Evolutionary conservation across 2,888 invertebrate species (phyloP), one percentile per base, ranked within the genome.

Genomic region (Orchesellides sinensis): DNA sequence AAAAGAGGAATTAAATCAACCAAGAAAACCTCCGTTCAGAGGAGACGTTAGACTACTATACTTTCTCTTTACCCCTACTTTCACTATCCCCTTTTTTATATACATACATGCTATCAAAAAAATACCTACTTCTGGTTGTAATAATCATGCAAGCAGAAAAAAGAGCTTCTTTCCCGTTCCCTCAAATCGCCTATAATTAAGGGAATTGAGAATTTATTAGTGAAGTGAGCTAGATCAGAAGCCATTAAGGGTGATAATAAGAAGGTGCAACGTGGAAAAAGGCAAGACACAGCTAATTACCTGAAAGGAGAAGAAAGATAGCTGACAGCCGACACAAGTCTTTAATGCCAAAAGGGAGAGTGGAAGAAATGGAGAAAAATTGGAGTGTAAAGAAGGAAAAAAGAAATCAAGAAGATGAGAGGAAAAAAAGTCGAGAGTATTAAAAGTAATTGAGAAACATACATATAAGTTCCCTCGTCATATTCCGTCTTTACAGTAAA

Each of bases 241-340:
- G 66, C 84, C 85, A 85, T 85, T 85, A 84, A 82, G 80, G 84
- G 83, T 77, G 74, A 75, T 81, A 83, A 79, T 80, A 83, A 61
- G 56, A 56, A 70, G 40, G 56, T 65, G 65, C 65, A 45, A 65
- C 45, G 68, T 56, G n/a, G n/a, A n/a, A n/a, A n/a, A n/a, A n/a
- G n/a, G n/a, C n/a, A n/a, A n/a, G 70, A 83, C 85, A 54, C 78
- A 82, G 79, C 85, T 85, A 85, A 85, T 85, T 85, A 84, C 83
- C 80, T 80, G 27, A 61, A 73, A 47, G 19, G 70, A 83, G 69
- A 85, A 85, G 85, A 84, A 77, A 85, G 84, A 84, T 84, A 84
- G 85, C 85, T 85, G 85, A 83, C 85, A 85, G 85, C 70, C 70
- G 69, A 47, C 47, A 70, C 56, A 56, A 63, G 40, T 49, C 66